Percentiles rank a stretch among this genome's conserved stretches.
phyloP scores from a whole-genome alignment of 2,113 vertebrate genomes.

The Onychostoma macrolepis region DNA sequence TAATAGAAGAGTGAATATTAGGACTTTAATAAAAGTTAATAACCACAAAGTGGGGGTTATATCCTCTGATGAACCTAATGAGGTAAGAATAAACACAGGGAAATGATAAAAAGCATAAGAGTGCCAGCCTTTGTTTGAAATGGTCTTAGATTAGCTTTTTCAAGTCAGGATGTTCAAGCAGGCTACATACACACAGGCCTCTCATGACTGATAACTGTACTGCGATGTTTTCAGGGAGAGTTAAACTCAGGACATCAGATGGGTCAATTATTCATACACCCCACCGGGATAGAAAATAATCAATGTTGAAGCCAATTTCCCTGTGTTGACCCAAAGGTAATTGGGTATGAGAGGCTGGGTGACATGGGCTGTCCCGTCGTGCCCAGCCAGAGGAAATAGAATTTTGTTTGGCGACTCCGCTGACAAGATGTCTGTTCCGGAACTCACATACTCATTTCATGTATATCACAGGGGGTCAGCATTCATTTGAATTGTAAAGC shows the following conservation, averaged over 20 bases:
- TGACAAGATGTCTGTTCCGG: slow-evolving; percentile 52
- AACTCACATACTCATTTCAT: slow-evolving; percentile 38
- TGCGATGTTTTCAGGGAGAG: slow-evolving; percentile 15
- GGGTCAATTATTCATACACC: slow-evolving; percentile 56
- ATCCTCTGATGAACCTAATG: slow-evolving; percentile 23
- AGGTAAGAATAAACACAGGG: not conserved
- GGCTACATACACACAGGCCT: not conserved
- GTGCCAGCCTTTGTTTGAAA: slow-evolving; percentile 4
- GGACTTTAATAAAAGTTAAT: not conserved
- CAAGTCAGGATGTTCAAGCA: slow-evolving; percentile 15
- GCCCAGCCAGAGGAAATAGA: slow-evolving; percentile 52
- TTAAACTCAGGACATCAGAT: slow-evolving; percentile 37
- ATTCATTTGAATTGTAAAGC: slow-evolving; percentile 58
- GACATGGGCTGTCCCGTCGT: slow-evolving; percentile 49
- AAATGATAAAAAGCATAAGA: slow-evolving; percentile 14
- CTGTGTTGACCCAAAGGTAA: slow-evolving; percentile 59
- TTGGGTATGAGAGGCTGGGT: slow-evolving; percentile 53
- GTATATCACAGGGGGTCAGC: slow-evolving; percentile 22
- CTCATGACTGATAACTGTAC: slow-evolving; percentile 24
- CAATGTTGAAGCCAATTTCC: slow-evolving; percentile 59
- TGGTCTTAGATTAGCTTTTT: slow-evolving; percentile 8
- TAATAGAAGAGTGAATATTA: slow-evolving; percentile 10
- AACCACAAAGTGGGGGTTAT: slow-evolving; percentile 15
- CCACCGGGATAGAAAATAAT: slow-evolving; percentile 55
- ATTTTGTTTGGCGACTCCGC: slow-evolving; percentile 54